Percentiles rank a stretch among this genome's conserved stretches.
Evolutionary conservation across 2,888 invertebrate species (phyloP).

Genomic region (Gastracanthus pulcherrimus): DNA sequence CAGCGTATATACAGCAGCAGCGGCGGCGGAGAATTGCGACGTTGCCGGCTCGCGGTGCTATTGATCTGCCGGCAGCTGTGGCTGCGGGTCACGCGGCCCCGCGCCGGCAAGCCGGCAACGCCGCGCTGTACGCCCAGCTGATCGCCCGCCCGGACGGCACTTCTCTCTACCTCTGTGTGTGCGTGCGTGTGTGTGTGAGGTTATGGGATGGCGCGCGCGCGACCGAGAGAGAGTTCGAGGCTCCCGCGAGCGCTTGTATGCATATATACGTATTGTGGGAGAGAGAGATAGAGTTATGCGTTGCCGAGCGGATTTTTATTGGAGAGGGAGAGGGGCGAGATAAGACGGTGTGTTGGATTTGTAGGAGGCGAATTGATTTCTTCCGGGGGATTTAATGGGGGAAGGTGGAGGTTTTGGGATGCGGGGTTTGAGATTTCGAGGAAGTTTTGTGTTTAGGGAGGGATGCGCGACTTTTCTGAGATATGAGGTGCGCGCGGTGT

Average conservation of each 20-base stretch:
- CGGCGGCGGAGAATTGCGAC: neutral
- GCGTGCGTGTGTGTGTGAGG: neutral
- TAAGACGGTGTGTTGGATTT: neutral
- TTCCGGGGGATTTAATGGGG: too few relatives aligned
- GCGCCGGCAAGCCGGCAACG: constrained; percentile 20
- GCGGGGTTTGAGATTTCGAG: too few relatives aligned
- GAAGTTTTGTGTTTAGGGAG: too few relatives aligned
- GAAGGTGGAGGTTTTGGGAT: too few relatives aligned
- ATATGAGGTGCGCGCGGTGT: too few relatives aligned
- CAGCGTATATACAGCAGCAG: neutral
- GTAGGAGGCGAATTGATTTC: neutral
- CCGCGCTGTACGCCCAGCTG: constrained; percentile 32
- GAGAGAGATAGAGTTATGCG: neutral
- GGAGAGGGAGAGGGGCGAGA: neutral
- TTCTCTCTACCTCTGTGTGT: too few relatives aligned
- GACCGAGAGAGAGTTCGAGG: neutral
- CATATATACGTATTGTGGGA: neutral
- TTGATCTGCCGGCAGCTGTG: constrained; percentile 25
- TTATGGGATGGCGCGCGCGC: neutral
- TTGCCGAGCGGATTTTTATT: neutral
- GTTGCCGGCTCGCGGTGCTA: constrained; percentile 18
- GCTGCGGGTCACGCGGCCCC: constrained; percentile 15
- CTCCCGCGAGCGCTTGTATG: neutral
- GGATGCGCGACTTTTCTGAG: too few relatives aligned
- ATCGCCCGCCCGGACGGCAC: constrained; percentile 4